Conservation (phyloP, 2,113 vertebrate species). For the Leptocoma aspasia region DNA sequence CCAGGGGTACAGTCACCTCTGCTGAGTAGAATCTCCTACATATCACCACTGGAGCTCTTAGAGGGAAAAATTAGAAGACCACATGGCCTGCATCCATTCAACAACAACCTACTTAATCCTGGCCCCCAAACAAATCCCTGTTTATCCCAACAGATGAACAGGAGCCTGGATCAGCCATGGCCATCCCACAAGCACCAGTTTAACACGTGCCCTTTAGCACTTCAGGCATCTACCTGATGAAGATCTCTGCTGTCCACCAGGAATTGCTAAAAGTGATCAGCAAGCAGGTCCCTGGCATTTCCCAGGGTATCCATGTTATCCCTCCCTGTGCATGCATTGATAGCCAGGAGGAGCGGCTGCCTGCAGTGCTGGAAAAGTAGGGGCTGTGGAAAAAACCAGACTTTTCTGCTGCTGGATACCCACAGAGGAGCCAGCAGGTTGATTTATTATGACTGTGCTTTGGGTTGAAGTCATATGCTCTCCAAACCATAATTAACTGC, state of each 20-base stretch:
- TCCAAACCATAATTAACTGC: background rate
- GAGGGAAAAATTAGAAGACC: background rate
- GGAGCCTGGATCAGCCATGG: background rate
- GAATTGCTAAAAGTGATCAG: background rate
- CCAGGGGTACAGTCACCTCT: background rate
- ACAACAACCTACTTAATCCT: background rate
- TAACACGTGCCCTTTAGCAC: fast-evolving
- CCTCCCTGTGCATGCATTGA: fast-evolving
- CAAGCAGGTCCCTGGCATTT: background rate
- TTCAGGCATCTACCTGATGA: background rate
- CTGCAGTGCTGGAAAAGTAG: fast-evolving
- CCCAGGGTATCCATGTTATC: fast-evolving
- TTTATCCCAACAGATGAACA: fast-evolving
- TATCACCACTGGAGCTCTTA: background rate
- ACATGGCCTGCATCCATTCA: background rate
- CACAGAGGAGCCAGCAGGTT: fast-evolving
- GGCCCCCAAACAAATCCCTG: background rate
- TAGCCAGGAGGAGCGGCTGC: background rate
- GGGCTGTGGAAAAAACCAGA: background rate
- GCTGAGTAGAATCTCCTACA: background rate
- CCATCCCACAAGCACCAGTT: background rate
- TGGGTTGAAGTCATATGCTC: background rate
- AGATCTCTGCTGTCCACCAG: background rate
- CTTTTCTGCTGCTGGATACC: background rate
- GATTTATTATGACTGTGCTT: background rate